Evolutionary conservation across 2,888 invertebrate species (phyloP), one percentile per base, ranked within the genome.

Genomic region (Heterodera filipjevi): DNA sequence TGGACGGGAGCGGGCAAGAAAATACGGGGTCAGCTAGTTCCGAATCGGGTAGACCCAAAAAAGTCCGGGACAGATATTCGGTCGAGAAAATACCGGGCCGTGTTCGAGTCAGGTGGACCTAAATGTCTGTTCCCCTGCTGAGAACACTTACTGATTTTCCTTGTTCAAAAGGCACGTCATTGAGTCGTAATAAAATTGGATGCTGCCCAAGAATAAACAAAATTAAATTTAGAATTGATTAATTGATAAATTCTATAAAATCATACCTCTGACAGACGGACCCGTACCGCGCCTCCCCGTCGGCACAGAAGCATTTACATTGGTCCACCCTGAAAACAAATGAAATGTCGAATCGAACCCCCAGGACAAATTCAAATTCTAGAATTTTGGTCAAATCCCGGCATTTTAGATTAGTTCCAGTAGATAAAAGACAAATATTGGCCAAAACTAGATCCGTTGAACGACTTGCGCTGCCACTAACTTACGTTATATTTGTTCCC

Each of bases 181-280:
- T 33, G 86, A 85, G 44, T 88, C 87, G 74, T 84, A 87, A 77
- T 87, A 89, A 82, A 87, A 89, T 79, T 86, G 84, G 77, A 87
- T 82, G 16, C 84, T 64, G 44, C 3, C 39, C 39, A 19, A 22
- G 35, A 44, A n/a, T 14, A 22, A 19, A 16, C 1, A 10, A 2
- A 12, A 30, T 44, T 32, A 64, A 22, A 53, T 16, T 49, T 49
- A 16, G 3, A 14, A 0, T 49, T 49, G 16, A 49, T 49, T 49
- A 1, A 30, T n/a, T 22, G 49, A 6, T 22, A 53, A 53, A 53
- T 2, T 0, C 1, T 6, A 53, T 27, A 59, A 27, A 19, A n/a
- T 1, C 59, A n/a, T 2, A 68, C 68, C 68, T 84, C 68, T 87
- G 86, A 72, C 89, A 89, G n/a, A 82, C 81, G 68, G 83, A 84